phyloP scores from a whole-genome alignment of 2,113 vertebrate genomes.

The Daboia siamensis region DNA sequence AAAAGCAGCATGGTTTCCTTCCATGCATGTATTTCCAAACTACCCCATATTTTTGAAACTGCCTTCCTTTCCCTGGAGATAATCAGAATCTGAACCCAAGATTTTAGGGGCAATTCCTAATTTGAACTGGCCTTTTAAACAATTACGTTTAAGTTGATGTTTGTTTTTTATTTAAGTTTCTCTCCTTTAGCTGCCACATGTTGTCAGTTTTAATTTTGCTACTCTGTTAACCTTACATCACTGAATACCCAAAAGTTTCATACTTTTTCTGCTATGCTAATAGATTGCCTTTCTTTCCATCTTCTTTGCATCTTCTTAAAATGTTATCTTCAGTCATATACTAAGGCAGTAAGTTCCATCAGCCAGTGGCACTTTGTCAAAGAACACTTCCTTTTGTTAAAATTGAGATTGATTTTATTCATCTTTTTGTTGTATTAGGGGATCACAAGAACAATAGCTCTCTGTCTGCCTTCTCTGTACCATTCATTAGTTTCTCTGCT shows the following conservation, averaged over 20 bases:
- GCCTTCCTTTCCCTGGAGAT: neutral
- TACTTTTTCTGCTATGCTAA: neutral
- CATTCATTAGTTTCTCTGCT: slow-evolving; percentile 20
- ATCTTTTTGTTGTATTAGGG: neutral
- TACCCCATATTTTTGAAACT: neutral
- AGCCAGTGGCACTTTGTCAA: neutral
- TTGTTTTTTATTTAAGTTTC: neutral
- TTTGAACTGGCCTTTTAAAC: neutral
- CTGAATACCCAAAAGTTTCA: neutral
- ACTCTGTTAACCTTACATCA: neutral
- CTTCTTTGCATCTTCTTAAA: neutral
- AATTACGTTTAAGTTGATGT: neutral
- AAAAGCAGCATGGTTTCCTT: neutral
- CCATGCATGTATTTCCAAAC: neutral
- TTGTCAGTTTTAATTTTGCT: neutral
- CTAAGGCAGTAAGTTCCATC: neutral
- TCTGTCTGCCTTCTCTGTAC: neutral
- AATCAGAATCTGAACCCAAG: neutral
- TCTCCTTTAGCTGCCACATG: neutral
- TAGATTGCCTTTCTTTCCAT: neutral
- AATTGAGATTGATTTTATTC: neutral
- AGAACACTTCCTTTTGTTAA: neutral
- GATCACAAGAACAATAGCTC: slow-evolving; percentile 6
- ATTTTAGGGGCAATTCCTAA: neutral
- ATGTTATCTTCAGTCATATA: neutral